Base-by-base conservation (phyloP, 53 echinoderm and acorn worm species). In the Antedon mediterranea region DNA sequence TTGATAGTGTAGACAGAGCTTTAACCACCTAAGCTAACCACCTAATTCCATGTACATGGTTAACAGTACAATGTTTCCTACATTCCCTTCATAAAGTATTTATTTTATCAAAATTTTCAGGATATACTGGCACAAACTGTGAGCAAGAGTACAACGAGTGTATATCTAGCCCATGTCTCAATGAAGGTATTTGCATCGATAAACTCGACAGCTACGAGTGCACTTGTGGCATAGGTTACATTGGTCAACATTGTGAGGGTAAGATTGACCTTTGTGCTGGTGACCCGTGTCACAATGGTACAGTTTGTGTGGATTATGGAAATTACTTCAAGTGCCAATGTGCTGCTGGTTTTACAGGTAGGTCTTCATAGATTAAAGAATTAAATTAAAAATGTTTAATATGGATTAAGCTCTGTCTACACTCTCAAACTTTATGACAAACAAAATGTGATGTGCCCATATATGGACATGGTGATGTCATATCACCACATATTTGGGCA, bases 101-200 rank as follows among this genome's bases (percentile, higher is more conserved):
- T 76, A 4, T 76, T 33, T 74, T 3, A 29, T 74, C 30, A 4
- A 29, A 31, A 0, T 32, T 75, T 43, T 30, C 34, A 83, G 97
- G 97, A 28, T 97, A 88, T 30, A 88, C 87, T 28, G 92, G 97
- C 26, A 84, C 79, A 32, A 87, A 89, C 43, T 97, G 97, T 57
- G 88, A 92, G 41, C 74, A 74, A 32, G 89, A 97, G 32, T 90
- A 86, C 77, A 88, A 97, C 76, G 90, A 90, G 34, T 97, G 97
- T 79, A 79, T 83, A 32, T 92, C 92, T 71, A 80, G 80, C 70
- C 97, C 97, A 15, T 97, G 97, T 43, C 88, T 84, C 4, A 83
- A 97, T 29, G 85, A 82, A 31, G 87, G 88, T 11, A 78, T 78
- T 32, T 97, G 97, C 77, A 75, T 89, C 0, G 88, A 97, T 73